These are phyloP conservation scores for Heteropelma amictum DNA, from an alignment of 2,888 invertebrate species.

Conservation along the genomic window DNA sequence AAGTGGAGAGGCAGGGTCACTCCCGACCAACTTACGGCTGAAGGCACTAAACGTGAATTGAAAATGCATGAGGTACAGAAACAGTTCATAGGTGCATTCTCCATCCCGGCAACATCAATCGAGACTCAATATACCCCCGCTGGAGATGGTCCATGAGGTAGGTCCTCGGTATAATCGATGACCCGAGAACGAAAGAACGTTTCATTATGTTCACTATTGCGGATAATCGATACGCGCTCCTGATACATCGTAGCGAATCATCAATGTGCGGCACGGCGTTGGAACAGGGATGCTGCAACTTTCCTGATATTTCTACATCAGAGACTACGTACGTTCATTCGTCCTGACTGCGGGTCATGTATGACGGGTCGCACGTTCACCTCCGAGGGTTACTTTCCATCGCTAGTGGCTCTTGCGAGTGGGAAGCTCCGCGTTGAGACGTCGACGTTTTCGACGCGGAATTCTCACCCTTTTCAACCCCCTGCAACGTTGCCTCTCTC, in stretches of 20 bases:
- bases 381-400: conserved; percentile 24
- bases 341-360: neutral
- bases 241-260: no score
- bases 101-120: conserved; percentile 23
- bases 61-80: conserved; percentile 61
- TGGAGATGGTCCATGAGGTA: neutral
- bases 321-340: no score
- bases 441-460: conserved; percentile 27
- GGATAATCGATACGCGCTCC: neutral
- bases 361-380: conserved; percentile 19
- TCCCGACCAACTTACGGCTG: conserved; percentile 54
- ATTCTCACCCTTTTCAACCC: neutral
- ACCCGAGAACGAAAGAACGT: neutral
- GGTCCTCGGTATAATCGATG: conserved; percentile 5
- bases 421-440: neutral
- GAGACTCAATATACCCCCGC: conserved; percentile 2
- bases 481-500: conserved; percentile 18
- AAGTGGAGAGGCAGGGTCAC: conserved; percentile 25
- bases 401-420: neutral
- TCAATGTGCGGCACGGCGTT: no score
- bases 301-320: neutral
- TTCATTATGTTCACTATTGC: neutral
- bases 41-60: conserved; percentile 58
- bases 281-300: neutral
- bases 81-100: conserved; percentile 49